Conservation (phyloP, 2,797 vertebrate species). For the Dermochelys coriacea region DNA sequence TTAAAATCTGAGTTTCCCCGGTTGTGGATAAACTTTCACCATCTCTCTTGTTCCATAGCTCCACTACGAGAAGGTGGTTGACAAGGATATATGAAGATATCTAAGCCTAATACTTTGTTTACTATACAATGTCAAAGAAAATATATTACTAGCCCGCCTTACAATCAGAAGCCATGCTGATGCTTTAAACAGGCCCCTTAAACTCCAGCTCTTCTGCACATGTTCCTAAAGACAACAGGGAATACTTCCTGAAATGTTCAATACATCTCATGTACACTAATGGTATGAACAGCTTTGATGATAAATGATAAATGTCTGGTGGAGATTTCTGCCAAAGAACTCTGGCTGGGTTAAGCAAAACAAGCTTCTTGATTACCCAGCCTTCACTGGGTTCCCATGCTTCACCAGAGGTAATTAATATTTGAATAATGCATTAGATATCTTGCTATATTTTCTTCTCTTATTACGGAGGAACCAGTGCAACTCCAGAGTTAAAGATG, state of each 20-base stretch:
- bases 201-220: background rate
- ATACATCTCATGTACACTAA: background rate
- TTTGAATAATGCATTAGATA: background rate
- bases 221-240: background rate
- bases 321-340: conserved; percentile 3
- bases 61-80: background rate
- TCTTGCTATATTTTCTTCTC: background rate
- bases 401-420: background rate
- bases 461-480: background rate
- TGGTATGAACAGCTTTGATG: background rate
- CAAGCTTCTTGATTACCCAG: background rate
- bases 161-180: background rate
- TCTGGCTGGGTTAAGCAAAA: background rate
- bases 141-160: background rate
- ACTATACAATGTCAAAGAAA: conserved; percentile 18
- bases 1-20: background rate
- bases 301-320: background rate
- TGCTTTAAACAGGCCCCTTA: background rate
- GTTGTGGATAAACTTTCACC: background rate
- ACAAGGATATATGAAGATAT: background rate
- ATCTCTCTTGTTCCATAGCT: background rate
- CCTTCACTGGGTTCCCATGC: background rate
- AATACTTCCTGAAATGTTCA: background rate
- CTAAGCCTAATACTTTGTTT: background rate
- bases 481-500: background rate